Evolutionary conservation across 2,888 invertebrate species (phyloP).

Genomic region (Drosophila paracracens): DNA sequence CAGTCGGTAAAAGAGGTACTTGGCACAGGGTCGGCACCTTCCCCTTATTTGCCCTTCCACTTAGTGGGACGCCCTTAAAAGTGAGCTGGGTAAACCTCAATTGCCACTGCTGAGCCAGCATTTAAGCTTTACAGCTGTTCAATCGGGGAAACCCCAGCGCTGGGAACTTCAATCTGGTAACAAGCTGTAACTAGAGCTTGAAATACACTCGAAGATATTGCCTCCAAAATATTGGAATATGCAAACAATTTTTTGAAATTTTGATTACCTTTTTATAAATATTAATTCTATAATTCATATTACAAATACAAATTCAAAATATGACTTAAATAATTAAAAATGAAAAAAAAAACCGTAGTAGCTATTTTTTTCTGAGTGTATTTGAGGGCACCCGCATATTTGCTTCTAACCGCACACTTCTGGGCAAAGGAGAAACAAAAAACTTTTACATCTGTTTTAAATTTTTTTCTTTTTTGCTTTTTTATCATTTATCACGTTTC

Average conservation of each 20-base stretch:
- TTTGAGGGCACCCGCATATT: slow-evolving; percentile 3
- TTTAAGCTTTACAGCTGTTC: slow-evolving; percentile 36
- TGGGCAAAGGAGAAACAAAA: slow-evolving; percentile 8
- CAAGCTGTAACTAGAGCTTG: slow-evolving; percentile 11
- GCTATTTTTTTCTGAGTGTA: neutral
- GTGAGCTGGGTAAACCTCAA: slow-evolving; percentile 24
- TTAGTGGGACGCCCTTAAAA: slow-evolving; percentile 18
- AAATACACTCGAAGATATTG: neutral
- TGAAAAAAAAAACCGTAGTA: too few species aligned
- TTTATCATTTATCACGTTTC: slow-evolving; percentile 60
- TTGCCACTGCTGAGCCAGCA: slow-evolving; percentile 14
- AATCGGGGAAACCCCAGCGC: slow-evolving; percentile 22
- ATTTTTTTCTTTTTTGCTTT: slow-evolving; percentile 12
- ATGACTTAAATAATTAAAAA: too few species aligned
- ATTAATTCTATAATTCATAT: neutral
- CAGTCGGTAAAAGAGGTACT: slow-evolving; percentile 3
- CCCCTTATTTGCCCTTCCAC: neutral
- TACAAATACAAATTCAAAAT: too few species aligned
- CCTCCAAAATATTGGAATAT: neutral
- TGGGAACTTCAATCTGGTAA: slow-evolving; percentile 15
- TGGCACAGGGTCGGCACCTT: neutral
- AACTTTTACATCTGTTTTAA: slow-evolving; percentile 23
- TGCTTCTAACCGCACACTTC: slow-evolving; percentile 10
- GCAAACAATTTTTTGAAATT: neutral
- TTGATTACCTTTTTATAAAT: neutral